Percentiles rank a stretch among this genome's conserved stretches.
phyloP scores from a whole-genome alignment of 1,140 invertebrate genomes.

The Lasioglossum baleicum region DNA sequence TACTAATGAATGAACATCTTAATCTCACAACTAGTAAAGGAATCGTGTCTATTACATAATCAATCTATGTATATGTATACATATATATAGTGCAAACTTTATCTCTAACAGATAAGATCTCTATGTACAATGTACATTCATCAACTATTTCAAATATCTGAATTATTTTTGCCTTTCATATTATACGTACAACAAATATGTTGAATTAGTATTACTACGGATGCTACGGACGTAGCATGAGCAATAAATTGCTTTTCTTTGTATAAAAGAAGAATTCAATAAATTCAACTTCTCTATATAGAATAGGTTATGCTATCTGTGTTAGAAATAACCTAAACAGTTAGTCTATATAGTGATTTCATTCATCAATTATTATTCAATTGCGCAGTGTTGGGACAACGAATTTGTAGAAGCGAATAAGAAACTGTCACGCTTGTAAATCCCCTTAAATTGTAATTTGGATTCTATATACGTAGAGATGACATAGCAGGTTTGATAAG shows the following conservation, averaged over 20 bases:
- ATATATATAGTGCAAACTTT: too few species aligned
- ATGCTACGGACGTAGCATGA: too few species aligned
- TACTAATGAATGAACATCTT: too few species aligned
- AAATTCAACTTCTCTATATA: background rate
- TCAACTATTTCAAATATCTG: background rate
- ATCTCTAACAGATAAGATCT: too few species aligned
- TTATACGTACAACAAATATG: background rate
- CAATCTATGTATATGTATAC: too few species aligned
- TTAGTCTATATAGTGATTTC: slow-evolving; percentile 2
- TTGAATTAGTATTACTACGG: background rate
- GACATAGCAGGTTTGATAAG: slow-evolving; percentile 18
- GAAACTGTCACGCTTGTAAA: background rate
- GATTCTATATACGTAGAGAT: background rate
- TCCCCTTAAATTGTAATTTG: background rate
- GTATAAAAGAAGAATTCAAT: too few species aligned
- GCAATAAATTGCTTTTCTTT: background rate
- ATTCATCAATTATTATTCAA: background rate
- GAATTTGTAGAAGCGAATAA: background rate
- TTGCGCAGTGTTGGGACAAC: background rate
- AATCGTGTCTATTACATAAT: too few species aligned
- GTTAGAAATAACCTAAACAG: background rate
- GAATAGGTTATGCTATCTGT: background rate
- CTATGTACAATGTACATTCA: background rate
- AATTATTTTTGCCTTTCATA: background rate
- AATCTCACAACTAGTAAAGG: too few species aligned